A percentile compares a stretch with the other conserved stretches of the same genome.
These are phyloP conservation scores for Polyploca ridens DNA, from an alignment of 2,888 invertebrate species.

Conservation along the genomic window DNA sequence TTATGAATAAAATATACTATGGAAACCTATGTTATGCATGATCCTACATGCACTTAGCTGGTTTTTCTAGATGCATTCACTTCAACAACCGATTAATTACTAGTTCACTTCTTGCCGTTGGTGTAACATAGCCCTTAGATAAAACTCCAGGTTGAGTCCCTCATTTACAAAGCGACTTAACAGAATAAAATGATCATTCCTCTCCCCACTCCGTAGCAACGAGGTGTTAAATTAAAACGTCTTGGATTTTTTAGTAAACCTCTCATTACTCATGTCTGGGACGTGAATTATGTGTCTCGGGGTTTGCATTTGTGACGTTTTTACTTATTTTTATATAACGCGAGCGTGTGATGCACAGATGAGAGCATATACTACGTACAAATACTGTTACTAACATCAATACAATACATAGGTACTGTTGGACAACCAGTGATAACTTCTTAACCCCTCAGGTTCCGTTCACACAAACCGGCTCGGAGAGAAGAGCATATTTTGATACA, in stretches of 20 bases:
- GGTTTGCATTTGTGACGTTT: neutral
- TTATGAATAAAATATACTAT: no score
- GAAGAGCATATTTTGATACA: no score
- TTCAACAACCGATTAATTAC: neutral
- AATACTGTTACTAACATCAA: no score
- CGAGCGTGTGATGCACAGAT: no score
- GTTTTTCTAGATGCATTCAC: no score
- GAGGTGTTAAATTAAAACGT: constrained; percentile 27
- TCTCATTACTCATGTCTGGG: neutral
- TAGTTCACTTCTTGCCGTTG: neutral
- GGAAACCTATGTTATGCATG: no score
- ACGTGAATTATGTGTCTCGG: neutral
- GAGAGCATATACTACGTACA: no score
- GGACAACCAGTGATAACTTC: no score
- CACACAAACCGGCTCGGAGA: no score
- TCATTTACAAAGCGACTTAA: constrained; percentile 30
- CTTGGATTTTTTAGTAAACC: neutral
- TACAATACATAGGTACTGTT: no score
- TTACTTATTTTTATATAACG: neutral
- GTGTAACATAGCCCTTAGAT: neutral
- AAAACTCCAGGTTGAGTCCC: constrained; percentile 17
- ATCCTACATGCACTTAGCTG: no score
- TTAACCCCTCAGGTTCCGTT: no score
- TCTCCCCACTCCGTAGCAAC: constrained; percentile 5
- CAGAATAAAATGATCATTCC: constrained; percentile 34